Evolutionary conservation across 2,888 invertebrate genomes (phyloP).

Genomic region (Cataglyphis rosenhaueri): DNA sequence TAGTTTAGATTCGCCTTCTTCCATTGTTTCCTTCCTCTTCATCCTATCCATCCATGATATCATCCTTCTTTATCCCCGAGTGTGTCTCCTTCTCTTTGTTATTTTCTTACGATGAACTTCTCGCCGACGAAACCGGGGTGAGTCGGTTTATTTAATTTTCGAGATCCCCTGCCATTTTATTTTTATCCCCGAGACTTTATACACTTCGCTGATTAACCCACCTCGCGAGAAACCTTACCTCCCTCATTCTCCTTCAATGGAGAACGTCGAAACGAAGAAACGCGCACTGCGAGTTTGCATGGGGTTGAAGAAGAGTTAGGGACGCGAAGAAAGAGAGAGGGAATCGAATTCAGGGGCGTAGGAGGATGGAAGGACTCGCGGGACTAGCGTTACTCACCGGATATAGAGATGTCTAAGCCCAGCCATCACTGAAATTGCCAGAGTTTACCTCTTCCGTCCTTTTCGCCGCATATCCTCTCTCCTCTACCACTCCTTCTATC

Average conservation of each 20-base stretch:
- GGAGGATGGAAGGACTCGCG: conserved; percentile 69
- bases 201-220: conserved; percentile 82
- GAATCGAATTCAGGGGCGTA: conserved; percentile 71
- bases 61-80: conserved; percentile 40
- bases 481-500: conserved; percentile 53
- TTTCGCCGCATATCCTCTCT: conserved; percentile 60
- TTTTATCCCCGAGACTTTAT: conserved; percentile 78
- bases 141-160: conserved; percentile 82
- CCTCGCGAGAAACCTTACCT: conserved; percentile 64
- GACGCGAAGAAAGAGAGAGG: conserved; percentile 48
- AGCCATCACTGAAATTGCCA: conserved; percentile 84
- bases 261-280: conserved; percentile 31
- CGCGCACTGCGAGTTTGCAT: conserved; percentile 42
- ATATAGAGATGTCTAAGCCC: conserved; percentile 81
- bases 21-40: conserved; percentile 29
- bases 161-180: conserved; percentile 75
- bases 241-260: conserved; percentile 33
- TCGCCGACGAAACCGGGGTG: conserved; percentile 67
- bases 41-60: conserved; percentile 4
- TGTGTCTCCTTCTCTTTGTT: conserved; percentile 33
- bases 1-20: conserved; percentile 51
- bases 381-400: conserved; percentile 77
- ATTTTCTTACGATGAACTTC: conserved; percentile 49
- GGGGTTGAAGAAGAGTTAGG: conserved; percentile 49
- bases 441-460: conserved; percentile 77